These are phyloP conservation scores for Limnodromus scolopaceus DNA, from an alignment of 2,797 vertebrate genomes.

Conservation along the genomic window DNA sequence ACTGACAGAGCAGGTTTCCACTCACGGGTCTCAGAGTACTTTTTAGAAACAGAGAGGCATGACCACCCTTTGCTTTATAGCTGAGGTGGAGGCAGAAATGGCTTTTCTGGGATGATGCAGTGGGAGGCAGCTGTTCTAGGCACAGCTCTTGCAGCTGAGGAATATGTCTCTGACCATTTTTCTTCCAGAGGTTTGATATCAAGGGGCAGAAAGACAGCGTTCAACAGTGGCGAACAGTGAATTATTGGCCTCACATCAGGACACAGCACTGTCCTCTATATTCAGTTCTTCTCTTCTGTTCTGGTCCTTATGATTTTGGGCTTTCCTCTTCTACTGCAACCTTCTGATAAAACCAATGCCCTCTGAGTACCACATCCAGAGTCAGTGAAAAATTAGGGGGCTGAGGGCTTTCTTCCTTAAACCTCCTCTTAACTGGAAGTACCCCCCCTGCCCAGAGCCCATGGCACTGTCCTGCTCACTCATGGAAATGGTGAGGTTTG, in stretches of 20 bases:
- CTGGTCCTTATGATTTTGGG: neutral
- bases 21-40: rapidly evolving
- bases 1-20: neutral
- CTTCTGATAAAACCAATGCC: neutral
- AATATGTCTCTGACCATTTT: neutral
- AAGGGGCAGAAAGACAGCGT: neutral
- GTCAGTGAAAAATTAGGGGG: neutral
- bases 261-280: neutral
- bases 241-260: neutral
- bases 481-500: neutral
- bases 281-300: neutral
- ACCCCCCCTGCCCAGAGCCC: neutral
- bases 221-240: neutral
- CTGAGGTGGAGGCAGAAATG: neutral
- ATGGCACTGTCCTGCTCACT: neutral
- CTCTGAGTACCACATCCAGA: neutral
- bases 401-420: neutral
- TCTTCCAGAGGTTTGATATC: neutral
- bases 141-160: neutral
- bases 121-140: neutral
- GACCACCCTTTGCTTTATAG: neutral
- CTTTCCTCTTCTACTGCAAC: neutral
- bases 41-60: neutral
- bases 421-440: neutral
- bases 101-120: neutral